phyloP scores from a whole-genome alignment of 2,797 vertebrate genomes.

The Dendrocincla fuliginosa region DNA sequence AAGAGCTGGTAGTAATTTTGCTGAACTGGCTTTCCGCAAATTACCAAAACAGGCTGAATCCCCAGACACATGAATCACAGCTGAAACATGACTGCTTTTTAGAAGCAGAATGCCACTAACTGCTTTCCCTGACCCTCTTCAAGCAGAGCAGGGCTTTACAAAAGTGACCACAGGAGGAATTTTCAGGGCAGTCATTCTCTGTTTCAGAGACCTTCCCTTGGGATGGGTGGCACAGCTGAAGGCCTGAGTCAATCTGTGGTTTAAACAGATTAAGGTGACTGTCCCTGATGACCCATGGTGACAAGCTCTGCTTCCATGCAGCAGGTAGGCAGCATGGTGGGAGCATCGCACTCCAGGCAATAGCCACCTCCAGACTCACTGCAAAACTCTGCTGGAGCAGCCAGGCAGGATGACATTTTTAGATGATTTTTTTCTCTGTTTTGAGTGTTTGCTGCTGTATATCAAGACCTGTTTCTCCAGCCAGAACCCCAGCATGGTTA shows the following conservation, averaged over 20 bases:
- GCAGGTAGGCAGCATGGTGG: background rate
- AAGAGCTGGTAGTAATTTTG: background rate
- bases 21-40: background rate
- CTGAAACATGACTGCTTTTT: background rate
- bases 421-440: background rate
- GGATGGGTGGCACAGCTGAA: background rate
- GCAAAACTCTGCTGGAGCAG: background rate
- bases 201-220: conserved; percentile 25
- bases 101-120: background rate
- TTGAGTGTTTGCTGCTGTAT: background rate
- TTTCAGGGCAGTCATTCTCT: background rate
- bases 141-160: background rate
- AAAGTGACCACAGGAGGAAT: conserved; percentile 40
- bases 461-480: background rate
- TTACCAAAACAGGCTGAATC: background rate
- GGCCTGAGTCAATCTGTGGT: background rate
- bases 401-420: background rate
- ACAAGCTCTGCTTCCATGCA: background rate
- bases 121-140: background rate
- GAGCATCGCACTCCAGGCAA: background rate
- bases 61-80: conserved; percentile 16
- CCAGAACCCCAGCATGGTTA: background rate
- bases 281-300: background rate
- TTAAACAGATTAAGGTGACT: background rate
- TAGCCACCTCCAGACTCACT: background rate